Evolutionary conservation across 2,888 invertebrate genomes (phyloP), one percentile per base, ranked within the genome.

Genomic region (Erynnis tages): DNA sequence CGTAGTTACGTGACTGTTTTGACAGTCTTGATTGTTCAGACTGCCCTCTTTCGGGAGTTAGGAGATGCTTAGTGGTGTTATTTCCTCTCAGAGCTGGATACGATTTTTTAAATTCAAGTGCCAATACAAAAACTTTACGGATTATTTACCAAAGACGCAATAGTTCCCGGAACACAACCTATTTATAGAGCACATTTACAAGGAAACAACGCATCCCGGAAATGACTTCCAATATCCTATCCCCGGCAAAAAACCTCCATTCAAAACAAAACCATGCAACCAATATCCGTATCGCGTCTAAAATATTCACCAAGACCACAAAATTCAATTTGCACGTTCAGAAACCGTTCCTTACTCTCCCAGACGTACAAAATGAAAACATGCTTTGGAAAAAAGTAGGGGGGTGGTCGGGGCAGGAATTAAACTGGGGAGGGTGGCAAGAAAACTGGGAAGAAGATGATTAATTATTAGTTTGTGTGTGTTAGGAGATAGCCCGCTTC

Each of bases 381-480:
- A 79, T 72, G 71, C 73, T 72, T 67, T 71, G 76, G 76, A 77
- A 86, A 86, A 87, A 85, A 82, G 56, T 54, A 64, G 66, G 72
- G 65, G 66, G 72, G 79, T 71, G 72, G 70, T 75, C 76, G 76
- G 75, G 76, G 74, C 71, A 81, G 84, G 84, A 86, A 86, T 86
- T 86, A 86, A 85, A 84, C 78, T 69, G 73, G 79, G 74, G 67
- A 65, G 67, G 63, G 68, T 65, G 60, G 65, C 61, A 61, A 63
- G 59, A 35, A 35, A 57, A 54, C 61, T 59, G 60, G 62, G 78
- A 85, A 84, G 84, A 84, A 76, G 86, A 87, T 89, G 88, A 89
- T 87, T 89, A 89, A 88, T 89, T 89, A 87, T 88, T 84, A 85
- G 86, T 87, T 85, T 85, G 85, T 88, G 80, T 86, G 86, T 86